A percentile compares a stretch with the other conserved stretches of the same genome.
phyloP scores from a whole-genome alignment of 2,113 vertebrate genomes.

The Hemibagrus wyckioides region DNA sequence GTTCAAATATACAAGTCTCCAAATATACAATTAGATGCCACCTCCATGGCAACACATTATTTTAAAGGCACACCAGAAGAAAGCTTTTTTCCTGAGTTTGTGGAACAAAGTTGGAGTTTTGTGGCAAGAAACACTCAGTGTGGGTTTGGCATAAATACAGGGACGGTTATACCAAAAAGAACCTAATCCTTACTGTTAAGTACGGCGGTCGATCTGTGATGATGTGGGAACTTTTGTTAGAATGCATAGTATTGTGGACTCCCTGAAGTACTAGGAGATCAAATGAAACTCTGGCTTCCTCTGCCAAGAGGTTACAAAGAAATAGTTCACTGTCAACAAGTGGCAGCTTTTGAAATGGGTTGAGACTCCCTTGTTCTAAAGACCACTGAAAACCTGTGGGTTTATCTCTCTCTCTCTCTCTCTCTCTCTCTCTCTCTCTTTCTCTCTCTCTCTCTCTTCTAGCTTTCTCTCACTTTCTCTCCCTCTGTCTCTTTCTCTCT shows the following conservation, averaged over 20 bases:
- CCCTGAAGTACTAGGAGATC: not conserved
- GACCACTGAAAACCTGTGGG: not conserved
- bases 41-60: not conserved
- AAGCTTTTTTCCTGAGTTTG: not conserved
- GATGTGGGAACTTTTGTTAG: not conserved
- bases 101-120: not conserved
- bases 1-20: not conserved
- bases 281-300: not conserved
- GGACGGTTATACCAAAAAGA: not conserved
- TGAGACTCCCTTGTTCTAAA: not conserved
- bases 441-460: too few species aligned
- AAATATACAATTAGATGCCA: not conserved
- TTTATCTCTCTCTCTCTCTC: too few species aligned
- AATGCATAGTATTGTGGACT: not conserved
- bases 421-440: too few species aligned
- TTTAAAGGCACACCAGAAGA: not conserved
- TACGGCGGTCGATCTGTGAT: not conserved
- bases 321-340: not conserved
- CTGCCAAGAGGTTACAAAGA: not conserved
- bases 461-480: too few species aligned
- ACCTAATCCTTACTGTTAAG: not conserved
- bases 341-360: not conserved
- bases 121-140: not conserved
- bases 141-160: not conserved
- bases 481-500: too few species aligned